Evolutionary conservation across 2,888 invertebrate genomes (phyloP), one percentile per base, ranked within the genome.

Genomic region (Parnassius apollo): DNA sequence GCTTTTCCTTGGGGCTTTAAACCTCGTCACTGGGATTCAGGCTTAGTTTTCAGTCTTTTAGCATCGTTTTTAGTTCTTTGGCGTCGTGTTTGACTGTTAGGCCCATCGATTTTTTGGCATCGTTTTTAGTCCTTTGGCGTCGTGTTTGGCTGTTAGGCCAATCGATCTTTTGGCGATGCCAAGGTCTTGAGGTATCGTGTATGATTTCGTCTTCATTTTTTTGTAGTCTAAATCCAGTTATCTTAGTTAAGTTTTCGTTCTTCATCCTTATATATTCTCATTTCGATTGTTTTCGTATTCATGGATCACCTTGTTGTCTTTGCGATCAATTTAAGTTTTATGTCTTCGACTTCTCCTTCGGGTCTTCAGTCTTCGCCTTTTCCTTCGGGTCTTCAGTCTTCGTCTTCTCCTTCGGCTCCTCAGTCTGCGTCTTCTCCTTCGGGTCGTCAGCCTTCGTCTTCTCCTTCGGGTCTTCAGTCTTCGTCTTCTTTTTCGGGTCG

Each of bases 381-480:
- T 25, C 3, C 25, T 3, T 25, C 25, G 25, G 25, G 25, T 25
- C 3, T 25, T 25, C 25, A 18, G 25, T 25, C 25, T 25, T 25
- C 25, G 25, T 25, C 1, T 25, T 25, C 1, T 9, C 44, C 9
- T n/a, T 8, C 13, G n/a, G 4, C 11, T n/a, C 52, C 42, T 52
- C 52, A 8, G 9, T 42, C 25, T 46, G 12, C 25, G 35, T 25
- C n/a, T 56, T 56, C 52, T 13, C 53, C 0, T 7, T 35, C 35
- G 35, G 7, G 4, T 25, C 25, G 54, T 59, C 10, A 35, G 12
- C 58, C 44, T 62, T 57, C 52, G 42, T 50, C 56, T 60, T 56
- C 22, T 11, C 9, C 46, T 12, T 18, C 3, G 4, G 2, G 45
- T 45, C 10, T 45, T 45, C 44, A 7, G 52, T 13, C 53, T 42